Percentiles rank a stretch among this genome's conserved stretches.
Evolutionary conservation across 1,140 invertebrate genomes (phyloP).

Genomic region (Batillaria attramentaria): DNA sequence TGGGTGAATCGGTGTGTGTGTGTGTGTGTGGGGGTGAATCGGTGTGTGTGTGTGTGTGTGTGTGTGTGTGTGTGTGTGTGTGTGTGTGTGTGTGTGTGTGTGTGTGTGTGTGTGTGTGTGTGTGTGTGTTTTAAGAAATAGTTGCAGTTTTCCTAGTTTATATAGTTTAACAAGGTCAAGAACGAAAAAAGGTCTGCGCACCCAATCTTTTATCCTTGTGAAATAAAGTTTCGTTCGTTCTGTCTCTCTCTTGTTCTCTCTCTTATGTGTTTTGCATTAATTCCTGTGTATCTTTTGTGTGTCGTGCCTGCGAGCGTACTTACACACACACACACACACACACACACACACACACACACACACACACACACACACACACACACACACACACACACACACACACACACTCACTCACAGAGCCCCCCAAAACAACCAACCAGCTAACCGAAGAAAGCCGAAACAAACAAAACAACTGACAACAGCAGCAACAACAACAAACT

Average conservation of each 20-base stretch:
- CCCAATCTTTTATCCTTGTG: neutral
- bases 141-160: too few species aligned
- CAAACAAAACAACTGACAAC: neutral
- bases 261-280: too few species aligned
- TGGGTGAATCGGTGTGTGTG: neutral
- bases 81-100: neutral
- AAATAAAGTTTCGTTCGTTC: too few species aligned
- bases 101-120: constrained; percentile 15
- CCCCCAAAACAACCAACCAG: neutral
- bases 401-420: neutral
- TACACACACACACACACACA: neutral
- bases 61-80: constrained; percentile 8
- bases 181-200: neutral
- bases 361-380: constrained; percentile 8
- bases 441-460: too few species aligned
- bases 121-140: constrained; percentile 3
- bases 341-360: constrained; percentile 9
- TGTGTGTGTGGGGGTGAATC: neutral
- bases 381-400: neutral
- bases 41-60: constrained; percentile 4
- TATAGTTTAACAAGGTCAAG: neutral
- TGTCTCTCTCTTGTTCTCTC: too few species aligned
- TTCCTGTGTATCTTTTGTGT: too few species aligned
- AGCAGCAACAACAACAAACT: neutral
- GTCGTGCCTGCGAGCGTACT: too few species aligned